A percentile compares a stretch with the other conserved stretches of the same genome.
Conservation (phyloP, 2,113 vertebrate species). For the Macroglossus sobrinus region DNA sequence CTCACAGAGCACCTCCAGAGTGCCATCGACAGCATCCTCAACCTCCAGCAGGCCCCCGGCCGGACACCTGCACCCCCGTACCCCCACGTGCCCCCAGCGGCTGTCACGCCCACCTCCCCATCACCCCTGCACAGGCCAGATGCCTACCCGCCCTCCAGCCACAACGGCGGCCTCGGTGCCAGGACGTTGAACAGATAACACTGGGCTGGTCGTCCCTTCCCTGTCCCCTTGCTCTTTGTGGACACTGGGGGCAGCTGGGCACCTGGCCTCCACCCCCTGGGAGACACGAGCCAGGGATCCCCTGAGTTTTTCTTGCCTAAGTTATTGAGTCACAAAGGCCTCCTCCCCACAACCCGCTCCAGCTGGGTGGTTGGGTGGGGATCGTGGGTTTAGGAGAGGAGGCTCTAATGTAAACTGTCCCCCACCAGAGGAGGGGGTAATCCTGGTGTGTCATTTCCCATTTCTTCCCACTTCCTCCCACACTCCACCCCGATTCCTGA, state of each 20-base stretch:
- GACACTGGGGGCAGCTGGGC: background rate
- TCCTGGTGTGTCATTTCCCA: background rate
- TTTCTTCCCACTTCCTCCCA: background rate
- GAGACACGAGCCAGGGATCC: conserved; percentile 29
- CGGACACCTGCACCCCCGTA: conserved; percentile 66
- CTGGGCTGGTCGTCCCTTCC: conserved; percentile 32
- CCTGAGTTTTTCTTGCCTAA: conserved; percentile 66
- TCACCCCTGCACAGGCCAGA: conserved; percentile 85
- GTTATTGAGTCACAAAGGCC: conserved; percentile 73
- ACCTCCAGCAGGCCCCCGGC: conserved; percentile 88
- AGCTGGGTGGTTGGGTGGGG: background rate
- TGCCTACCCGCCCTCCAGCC: conserved; percentile 82
- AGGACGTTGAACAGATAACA: conserved; percentile 98
- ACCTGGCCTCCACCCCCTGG: background rate
- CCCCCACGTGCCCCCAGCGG: conserved; percentile 69
- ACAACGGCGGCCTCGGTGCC: conserved; percentile 91
- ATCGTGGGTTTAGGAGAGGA: background rate
- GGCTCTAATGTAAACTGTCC: background rate
- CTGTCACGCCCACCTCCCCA: conserved; percentile 83
- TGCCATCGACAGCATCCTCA: conserved; percentile 97
- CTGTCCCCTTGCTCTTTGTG: background rate
- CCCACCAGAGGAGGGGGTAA: background rate
- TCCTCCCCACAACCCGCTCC: background rate
- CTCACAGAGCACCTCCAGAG: conserved; percentile 95
- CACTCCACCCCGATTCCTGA: background rate